Base-by-base conservation (phyloP, 2,888 invertebrate genomes). In the Spisula solida region DNA sequence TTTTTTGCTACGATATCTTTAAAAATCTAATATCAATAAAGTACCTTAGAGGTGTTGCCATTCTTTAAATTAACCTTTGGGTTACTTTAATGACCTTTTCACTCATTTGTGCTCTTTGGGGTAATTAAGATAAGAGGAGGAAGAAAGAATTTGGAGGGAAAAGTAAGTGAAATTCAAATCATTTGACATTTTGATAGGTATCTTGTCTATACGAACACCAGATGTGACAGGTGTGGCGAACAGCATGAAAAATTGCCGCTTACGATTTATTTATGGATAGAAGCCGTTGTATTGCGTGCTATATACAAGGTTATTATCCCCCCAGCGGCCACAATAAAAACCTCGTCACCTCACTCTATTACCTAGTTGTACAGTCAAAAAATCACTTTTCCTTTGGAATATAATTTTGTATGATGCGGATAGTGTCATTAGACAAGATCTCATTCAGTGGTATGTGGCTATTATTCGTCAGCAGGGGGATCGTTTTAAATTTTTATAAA, bases 131-230 rank as follows among this genome's bases (percentile, higher is more conserved):
- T 75, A 75, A 34, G 75, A 16, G 75, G 75, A 25, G 34, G 75
- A 31, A 34, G 29, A 31, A 12, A 75, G 75, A 75, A 18, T 75
- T 75, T 75, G 75, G 75, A 75, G 75, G 75, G 75, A 75, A 75
- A 75, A 75, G 34, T 75, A 34, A 31, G 31, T 16, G 31, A 16
- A 75, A 75, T 75, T 75, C 12, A 31, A 75, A 75, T 75, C 25
- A 66, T 66, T 66, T 66, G 60, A 25, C 25, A 66, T n/a, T 66
- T 66, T 66, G 60, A 25, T 66, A 66, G 12, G 25, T 25, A 66
- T 66, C 60, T 66, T 25, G 25, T 66, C 60, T 25, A 51, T 25
- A 41, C 60, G n/a, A 25, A 66, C 60, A 25, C 60, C 60, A 66
- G 60, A 66, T 66, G 60, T 66, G 60, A 66, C 60, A 66, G 60